phyloP scores from a whole-genome alignment of 2,797 vertebrate species.

The Lagodon rhomboides region DNA sequence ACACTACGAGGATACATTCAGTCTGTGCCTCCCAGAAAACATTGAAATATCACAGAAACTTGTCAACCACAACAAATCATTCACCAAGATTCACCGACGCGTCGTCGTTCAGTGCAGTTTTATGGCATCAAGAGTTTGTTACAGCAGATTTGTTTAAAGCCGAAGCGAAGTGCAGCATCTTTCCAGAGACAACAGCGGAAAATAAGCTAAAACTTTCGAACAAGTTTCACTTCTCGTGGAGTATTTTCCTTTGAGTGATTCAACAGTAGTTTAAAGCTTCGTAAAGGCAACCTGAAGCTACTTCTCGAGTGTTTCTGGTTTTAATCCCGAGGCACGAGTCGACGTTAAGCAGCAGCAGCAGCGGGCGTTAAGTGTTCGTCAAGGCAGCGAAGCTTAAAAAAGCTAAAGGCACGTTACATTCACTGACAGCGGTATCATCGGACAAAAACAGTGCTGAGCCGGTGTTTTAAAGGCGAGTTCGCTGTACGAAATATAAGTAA shows the following conservation, averaged over 20 bases:
- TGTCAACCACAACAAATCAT: not conserved
- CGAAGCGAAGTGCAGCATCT: constrained; percentile 12
- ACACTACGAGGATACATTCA: constrained; percentile 51
- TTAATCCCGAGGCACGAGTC: not conserved
- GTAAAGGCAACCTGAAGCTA: not conserved
- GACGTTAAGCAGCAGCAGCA: not conserved
- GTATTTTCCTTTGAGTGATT: no score
- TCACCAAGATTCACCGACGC: not conserved
- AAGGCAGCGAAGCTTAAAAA: constrained; percentile 40
- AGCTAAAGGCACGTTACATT: constrained; percentile 48
- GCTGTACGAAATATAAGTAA: not conserved
- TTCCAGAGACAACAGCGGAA: not conserved
- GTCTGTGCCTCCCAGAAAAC: constrained; percentile 38
- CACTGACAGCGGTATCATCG: constrained; percentile 2
- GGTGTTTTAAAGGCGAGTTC: no score
- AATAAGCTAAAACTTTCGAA: not conserved
- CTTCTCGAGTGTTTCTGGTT: not conserved
- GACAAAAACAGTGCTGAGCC: not conserved
- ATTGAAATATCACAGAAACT: not conserved
- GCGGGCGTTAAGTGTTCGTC: not conserved
- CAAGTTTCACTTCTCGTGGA: not conserved
- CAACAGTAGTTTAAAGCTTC: not conserved
- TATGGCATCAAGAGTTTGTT: constrained; percentile 20
- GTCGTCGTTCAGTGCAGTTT: constrained; percentile 15
- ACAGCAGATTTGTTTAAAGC: constrained; percentile 10